These are phyloP conservation scores for Champsocephalus esox DNA, from an alignment of 2,797 vertebrate genomes.

Conservation along the genomic window DNA sequence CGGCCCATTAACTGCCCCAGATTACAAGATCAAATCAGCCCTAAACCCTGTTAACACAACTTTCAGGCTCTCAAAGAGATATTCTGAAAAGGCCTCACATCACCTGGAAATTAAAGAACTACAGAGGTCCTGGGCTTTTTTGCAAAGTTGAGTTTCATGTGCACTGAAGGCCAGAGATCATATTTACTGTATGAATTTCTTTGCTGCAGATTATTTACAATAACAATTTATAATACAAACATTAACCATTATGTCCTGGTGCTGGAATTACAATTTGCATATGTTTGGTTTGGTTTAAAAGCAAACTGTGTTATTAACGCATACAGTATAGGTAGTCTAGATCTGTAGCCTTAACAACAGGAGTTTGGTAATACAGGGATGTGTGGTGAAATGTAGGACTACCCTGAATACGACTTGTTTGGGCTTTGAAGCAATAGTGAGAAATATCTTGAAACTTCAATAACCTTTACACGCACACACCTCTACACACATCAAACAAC, in stretches of 20 bases:
- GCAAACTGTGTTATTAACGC: background rate
- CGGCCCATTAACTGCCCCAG: conserved; percentile 56
- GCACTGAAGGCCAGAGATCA: background rate
- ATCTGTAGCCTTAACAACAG: background rate
- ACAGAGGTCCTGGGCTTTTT: conserved; percentile 15
- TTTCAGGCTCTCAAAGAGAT: conserved; percentile 29
- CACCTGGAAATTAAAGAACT: conserved; percentile 35
- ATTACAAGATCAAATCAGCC: conserved; percentile 71
- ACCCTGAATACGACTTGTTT: background rate
- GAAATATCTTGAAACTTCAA: too few relatives aligned
- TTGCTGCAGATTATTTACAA: background rate
- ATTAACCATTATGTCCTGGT: too few relatives aligned
- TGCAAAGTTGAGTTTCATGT: conserved; percentile 7
- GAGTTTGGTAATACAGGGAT: background rate
- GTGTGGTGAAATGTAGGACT: too few relatives aligned
- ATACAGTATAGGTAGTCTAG: too few relatives aligned
- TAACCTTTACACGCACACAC: too few relatives aligned
- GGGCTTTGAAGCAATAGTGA: too few relatives aligned
- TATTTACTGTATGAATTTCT: background rate
- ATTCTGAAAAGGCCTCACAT: conserved; percentile 24
- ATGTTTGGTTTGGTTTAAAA: background rate
- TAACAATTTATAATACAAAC: too few relatives aligned
- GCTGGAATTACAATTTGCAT: conserved; percentile 11
- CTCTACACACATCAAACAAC: too few relatives aligned
- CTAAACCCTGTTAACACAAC: conserved; percentile 63